Base-by-base conservation (phyloP, 2,113 vertebrate species). In the Electrona antarctica region DNA sequence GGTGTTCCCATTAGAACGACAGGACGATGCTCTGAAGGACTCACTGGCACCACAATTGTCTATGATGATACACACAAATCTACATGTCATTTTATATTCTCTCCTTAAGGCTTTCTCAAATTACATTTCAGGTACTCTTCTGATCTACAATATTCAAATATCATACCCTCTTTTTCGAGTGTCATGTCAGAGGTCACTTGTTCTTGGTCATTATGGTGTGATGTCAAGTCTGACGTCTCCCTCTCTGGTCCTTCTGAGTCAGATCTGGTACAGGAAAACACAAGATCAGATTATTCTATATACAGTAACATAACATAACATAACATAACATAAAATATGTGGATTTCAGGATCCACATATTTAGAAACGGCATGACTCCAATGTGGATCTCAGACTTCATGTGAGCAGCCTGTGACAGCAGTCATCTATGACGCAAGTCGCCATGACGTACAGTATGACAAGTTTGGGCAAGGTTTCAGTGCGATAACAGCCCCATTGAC, bases 141-240 rank as follows among this genome's bases (percentile, higher is more conserved):
- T 29, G 12, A 54, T 29, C 8, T 8, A 58, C 11, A 8, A 49
- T 13, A 6, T 15, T 1, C 6, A 28, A 7, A 4, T 2, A 1
- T 9, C 46, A 28, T 71, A 92, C 92, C 81, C 69, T 92, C 85
- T 64, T 80, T 81, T 82, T 90, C 88, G 51, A 76, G 64, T 4
- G 68, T 51, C 41, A 79, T 12, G 8, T 81, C 59, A 21, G 1
- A 70, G 65, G 52, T 83, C 73, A 59, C 33, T 0, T 80, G 70
- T 48, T 79, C 28, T 4, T 67, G 78, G 41, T 61, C 70, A 47
- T 49, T 12, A 6, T 49, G 48, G 15, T 63, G 46, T 69, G 79
- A 50, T 2, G 52, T 64, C 7, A 29, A 78, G 29, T 54, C 50
- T 66, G 46, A 72, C 4, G 41, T 62, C 47, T 56, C 72, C 4